Evolutionary conservation across 2,797 vertebrate species (phyloP).

Genomic region (Tragopan temminckii): DNA sequence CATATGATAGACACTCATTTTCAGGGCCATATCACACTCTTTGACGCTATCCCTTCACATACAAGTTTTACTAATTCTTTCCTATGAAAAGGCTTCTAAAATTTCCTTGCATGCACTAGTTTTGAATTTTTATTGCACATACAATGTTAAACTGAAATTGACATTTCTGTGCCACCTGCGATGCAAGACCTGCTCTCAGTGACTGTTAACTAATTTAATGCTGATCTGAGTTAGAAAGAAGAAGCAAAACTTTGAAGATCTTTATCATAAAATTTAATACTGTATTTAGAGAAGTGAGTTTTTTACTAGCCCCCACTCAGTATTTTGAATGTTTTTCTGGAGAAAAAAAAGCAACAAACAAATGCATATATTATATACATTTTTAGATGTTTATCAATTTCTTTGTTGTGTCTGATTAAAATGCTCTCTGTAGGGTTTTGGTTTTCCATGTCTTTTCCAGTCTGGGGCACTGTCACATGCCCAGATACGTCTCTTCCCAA

Average conservation of each 20-base stretch:
- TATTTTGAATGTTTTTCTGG: background rate
- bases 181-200: background rate
- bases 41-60: background rate
- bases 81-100: background rate
- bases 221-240: background rate
- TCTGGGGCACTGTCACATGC: background rate
- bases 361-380: background rate
- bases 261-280: background rate
- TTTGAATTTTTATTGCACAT: constrained; percentile 26
- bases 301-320: background rate
- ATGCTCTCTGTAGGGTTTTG: background rate
- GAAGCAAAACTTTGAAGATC: background rate
- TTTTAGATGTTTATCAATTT: background rate
- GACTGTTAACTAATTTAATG: constrained; percentile 19
- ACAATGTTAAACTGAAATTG: constrained; percentile 26
- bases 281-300: background rate
- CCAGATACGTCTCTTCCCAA: background rate
- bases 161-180: constrained; percentile 48
- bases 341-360: background rate
- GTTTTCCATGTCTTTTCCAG: background rate
- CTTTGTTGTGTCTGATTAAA: background rate
- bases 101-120: background rate
- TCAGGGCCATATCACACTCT: background rate
- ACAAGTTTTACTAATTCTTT: background rate
- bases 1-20: background rate